Conservation (phyloP, 2,797 vertebrate genomes). For the Pelobates cultripes region DNA sequence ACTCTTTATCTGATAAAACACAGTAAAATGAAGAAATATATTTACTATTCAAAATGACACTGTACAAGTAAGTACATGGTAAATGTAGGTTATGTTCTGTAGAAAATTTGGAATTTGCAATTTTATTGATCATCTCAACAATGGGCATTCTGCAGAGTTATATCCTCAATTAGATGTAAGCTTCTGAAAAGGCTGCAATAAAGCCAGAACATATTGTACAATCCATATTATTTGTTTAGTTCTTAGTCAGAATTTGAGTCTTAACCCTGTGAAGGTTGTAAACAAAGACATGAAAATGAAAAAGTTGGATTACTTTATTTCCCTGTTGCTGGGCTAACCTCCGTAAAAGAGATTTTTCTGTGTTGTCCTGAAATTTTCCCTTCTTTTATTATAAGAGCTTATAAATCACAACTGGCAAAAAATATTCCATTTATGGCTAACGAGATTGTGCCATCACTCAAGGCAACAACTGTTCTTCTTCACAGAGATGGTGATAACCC, state of each 20-base stretch:
- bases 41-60: too few species aligned
- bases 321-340: neutral
- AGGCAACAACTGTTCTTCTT: conserved; percentile 54
- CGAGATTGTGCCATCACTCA: conserved; percentile 46
- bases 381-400: conserved; percentile 24
- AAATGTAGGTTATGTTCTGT: too few species aligned
- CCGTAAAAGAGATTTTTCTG: neutral
- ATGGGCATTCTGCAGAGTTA: conserved; percentile 29
- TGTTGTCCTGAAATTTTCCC: conserved; percentile 15
- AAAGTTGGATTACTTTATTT: neutral
- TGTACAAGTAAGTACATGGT: too few species aligned
- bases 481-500: conserved; percentile 45
- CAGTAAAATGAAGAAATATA: too few species aligned
- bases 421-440: conserved; percentile 52
- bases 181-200: conserved; percentile 35
- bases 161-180: conserved; percentile 41
- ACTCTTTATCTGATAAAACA: too few species aligned
- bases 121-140: conserved; percentile 28
- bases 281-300: neutral
- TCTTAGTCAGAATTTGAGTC: conserved; percentile 4
- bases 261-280: conserved; percentile 11
- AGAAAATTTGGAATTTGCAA: neutral
- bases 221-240: conserved; percentile 18
- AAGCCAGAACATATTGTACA: conserved; percentile 43
- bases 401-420: conserved; percentile 45